Evolutionary conservation across 2,113 vertebrate genomes (phyloP).

Genomic region (Butastur rufipennis): DNA sequence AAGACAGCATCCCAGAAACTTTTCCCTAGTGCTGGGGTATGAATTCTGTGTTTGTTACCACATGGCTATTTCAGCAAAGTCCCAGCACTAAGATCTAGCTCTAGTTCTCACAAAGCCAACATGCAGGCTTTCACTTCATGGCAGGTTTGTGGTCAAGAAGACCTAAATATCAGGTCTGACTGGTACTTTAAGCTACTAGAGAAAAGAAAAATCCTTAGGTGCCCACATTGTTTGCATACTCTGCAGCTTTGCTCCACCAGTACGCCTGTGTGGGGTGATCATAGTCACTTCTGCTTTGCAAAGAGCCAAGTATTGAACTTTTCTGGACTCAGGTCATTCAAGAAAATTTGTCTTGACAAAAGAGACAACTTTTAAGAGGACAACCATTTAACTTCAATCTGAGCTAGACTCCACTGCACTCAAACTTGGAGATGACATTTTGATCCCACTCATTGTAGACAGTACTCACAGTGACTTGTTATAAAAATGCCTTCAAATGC

Average conservation of each 20-base stretch:
- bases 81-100: neutral
- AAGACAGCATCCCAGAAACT: neutral
- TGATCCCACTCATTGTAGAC: neutral
- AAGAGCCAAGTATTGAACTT: neutral
- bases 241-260: neutral
- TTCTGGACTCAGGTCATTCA: neutral
- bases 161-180: neutral
- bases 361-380: neutral
- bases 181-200: neutral
- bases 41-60: neutral
- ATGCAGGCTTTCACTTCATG: neutral
- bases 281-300: neutral
- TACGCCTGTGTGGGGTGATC: fast-evolving
- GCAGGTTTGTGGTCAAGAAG: neutral
- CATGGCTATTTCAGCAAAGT: neutral
- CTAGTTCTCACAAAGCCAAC: neutral
- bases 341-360: neutral
- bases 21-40: neutral
- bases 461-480: neutral
- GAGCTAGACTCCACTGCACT: neutral
- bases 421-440: neutral
- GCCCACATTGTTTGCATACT: neutral
- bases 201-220: neutral
- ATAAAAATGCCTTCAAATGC: neutral
- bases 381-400: neutral